phyloP scores from a whole-genome alignment of 2,113 vertebrate species.

The Phyllostomus hastatus region DNA sequence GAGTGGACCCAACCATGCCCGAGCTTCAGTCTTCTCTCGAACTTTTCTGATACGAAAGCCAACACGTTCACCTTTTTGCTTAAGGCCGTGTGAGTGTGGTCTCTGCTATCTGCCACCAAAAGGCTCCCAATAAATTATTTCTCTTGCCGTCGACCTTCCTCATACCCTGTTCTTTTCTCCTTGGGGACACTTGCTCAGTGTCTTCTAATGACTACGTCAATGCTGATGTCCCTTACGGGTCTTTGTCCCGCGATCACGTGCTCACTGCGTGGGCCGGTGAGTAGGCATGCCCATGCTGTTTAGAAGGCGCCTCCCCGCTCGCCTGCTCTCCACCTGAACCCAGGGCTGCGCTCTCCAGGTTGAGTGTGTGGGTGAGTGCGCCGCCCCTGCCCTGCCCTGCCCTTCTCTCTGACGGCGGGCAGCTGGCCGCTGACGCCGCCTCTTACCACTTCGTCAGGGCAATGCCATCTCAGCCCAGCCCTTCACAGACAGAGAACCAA shows the following conservation, averaged over 20 bases:
- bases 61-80: background rate
- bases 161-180: background rate
- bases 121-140: background rate
- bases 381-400: accelerated
- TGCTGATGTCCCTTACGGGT: background rate
- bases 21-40: background rate
- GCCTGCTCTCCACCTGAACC: background rate
- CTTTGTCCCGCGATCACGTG: background rate
- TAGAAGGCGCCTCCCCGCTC: background rate
- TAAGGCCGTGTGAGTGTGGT: background rate
- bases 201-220: background rate
- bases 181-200: background rate
- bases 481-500: background rate
- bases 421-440: background rate
- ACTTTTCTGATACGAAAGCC: background rate
- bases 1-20: background rate
- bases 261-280: background rate
- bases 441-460: background rate
- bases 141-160: background rate
- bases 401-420: background rate
- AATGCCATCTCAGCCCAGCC: background rate
- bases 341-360: background rate
- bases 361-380: background rate
- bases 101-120: background rate
- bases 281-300: too few species aligned